Conservation (phyloP, 2,113 vertebrate genomes). For the Cynopterus brachyotis region DNA sequence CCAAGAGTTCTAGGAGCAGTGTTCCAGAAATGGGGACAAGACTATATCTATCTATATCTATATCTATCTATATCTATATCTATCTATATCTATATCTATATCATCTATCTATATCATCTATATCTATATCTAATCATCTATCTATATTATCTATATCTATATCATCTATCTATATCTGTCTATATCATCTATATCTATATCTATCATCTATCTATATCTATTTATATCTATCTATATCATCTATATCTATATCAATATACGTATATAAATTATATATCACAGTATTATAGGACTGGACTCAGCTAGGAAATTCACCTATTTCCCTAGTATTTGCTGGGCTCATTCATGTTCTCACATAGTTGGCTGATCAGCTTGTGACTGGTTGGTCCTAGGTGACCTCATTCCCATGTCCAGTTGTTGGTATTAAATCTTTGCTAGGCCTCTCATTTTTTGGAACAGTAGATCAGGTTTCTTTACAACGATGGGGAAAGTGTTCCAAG, state of each 20-base stretch:
- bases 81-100: too few relatives aligned
- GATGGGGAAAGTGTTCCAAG: background rate
- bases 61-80: too few relatives aligned
- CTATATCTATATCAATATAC: too few relatives aligned
- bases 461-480: background rate
- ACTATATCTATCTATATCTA: background rate
- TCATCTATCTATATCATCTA: background rate
- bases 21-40: background rate
- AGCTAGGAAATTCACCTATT: background rate
- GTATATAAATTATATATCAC: background rate
- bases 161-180: too few relatives aligned
- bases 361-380: background rate
- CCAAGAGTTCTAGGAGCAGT: background rate
- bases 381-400: background rate
- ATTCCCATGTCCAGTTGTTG: background rate
- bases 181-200: background rate
- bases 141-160: too few relatives aligned
- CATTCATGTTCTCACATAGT: background rate
- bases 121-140: background rate
- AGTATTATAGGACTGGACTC: background rate
- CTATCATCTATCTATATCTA: too few relatives aligned
- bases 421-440: background rate
- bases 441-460: background rate
- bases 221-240: too few relatives aligned
- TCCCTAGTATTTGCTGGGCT: background rate